Percentiles rank a stretch among this genome's conserved stretches.
Conservation (phyloP, 2,113 vertebrate species). For the Spermophilus dauricus region DNA sequence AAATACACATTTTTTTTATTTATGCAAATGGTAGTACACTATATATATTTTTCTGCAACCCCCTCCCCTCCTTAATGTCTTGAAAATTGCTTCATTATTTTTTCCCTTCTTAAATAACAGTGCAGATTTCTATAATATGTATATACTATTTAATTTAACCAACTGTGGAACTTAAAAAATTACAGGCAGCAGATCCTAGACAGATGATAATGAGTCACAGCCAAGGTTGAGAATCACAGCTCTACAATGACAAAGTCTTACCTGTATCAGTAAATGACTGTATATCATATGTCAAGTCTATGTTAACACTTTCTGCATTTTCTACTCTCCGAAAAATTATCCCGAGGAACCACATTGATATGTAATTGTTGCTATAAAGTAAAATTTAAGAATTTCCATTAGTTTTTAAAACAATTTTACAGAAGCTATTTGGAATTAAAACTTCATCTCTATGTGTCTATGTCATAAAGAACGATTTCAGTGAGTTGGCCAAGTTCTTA, state of each 20-base stretch:
- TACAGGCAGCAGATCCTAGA: not conserved
- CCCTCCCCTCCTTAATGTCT: not conserved
- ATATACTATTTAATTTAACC: constrained; percentile 21
- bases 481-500: constrained; percentile 50
- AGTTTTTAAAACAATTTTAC: constrained; percentile 64
- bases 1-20: not conserved
- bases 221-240: not conserved
- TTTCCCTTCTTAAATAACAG: constrained; percentile 17
- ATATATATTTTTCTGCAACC: not conserved
- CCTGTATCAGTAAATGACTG: constrained; percentile 98
- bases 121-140: not conserved
- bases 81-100: not conserved
- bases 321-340: constrained; percentile 97
- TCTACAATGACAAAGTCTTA: constrained; percentile 83
- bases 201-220: constrained; percentile 35
- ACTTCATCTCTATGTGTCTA: constrained; percentile 31
- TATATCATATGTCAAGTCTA: constrained; percentile 97
- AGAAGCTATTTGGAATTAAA: constrained; percentile 59
- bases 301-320: constrained; percentile 95
- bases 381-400: constrained; percentile 71
- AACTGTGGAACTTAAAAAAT: constrained; percentile 21
- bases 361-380: constrained; percentile 91
- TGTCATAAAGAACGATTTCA: constrained; percentile 58
- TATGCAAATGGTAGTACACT: not conserved
- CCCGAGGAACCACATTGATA: constrained; percentile 99